Conservation (phyloP, 2,797 vertebrate genomes). For the Lithobates sylvaticus region DNA sequence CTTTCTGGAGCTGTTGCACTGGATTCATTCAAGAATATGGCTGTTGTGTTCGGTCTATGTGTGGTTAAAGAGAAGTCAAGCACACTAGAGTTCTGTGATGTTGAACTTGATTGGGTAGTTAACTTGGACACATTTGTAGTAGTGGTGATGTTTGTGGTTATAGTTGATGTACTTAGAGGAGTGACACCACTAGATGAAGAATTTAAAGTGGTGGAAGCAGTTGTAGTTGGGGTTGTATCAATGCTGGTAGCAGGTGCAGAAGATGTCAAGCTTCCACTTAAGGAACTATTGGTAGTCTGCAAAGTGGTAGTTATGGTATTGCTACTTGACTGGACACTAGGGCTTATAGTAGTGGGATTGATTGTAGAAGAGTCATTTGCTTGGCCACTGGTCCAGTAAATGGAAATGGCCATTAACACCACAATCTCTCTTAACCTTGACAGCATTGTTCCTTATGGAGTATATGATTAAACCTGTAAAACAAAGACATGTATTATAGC, state of each 20-base stretch:
- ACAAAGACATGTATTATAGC: too few relatives aligned
- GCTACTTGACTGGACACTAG: neutral
- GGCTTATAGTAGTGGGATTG: neutral
- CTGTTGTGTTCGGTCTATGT: too few relatives aligned
- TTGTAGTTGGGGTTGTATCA: too few relatives aligned
- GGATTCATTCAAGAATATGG: neutral
- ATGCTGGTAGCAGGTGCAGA: too few relatives aligned
- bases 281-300: neutral
- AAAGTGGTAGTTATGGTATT: neutral
- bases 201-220: too few relatives aligned
- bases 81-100: too few relatives aligned
- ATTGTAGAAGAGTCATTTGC: neutral
- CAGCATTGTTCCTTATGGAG: conserved; percentile 63
- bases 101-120: neutral
- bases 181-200: too few relatives aligned
- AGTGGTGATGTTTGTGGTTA: neutral
- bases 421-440: conserved; percentile 57
- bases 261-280: neutral
- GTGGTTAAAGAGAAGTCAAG: too few relatives aligned
- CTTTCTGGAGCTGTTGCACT: neutral
- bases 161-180: neutral
- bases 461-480: too few relatives aligned
- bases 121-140: too few relatives aligned
- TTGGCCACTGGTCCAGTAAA: conserved; percentile 58
- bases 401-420: conserved; percentile 64